phyloP scores from a whole-genome alignment of 2,797 vertebrate genomes.

The Philypnodon macrostomus region DNA sequence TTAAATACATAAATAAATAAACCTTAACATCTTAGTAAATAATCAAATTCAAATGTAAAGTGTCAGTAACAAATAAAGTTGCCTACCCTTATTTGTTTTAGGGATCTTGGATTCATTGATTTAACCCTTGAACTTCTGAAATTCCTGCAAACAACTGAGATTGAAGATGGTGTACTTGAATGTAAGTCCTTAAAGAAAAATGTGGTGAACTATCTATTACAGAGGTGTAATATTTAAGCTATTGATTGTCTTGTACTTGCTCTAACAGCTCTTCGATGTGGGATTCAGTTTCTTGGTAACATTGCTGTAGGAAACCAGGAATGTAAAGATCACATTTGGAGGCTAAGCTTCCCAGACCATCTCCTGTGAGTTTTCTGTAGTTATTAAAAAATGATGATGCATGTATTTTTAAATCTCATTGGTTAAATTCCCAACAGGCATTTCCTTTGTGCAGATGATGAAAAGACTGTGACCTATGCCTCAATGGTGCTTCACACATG shows the following conservation, averaged over 20 bases:
- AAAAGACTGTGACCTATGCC: conserved; percentile 82
- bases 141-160: conserved; percentile 43
- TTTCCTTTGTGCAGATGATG: conserved; percentile 80
- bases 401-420: neutral
- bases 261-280: conserved; percentile 74
- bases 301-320: conserved; percentile 77
- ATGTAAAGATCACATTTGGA: conserved; percentile 80
- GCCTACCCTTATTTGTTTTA: conserved; percentile 30
- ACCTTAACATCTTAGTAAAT: too few relatives aligned
- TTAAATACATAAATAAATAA: too few relatives aligned
- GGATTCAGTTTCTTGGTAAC: conserved; percentile 83
- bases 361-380: conserved; percentile 75
- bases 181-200: conserved; percentile 46
- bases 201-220: neutral
- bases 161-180: conserved; percentile 44
- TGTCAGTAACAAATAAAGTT: too few relatives aligned
- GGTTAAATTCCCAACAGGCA: conserved; percentile 65
- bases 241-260: neutral
- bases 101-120: conserved; percentile 70
- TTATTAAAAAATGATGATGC: too few relatives aligned
- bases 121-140: conserved; percentile 55
- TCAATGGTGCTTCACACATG: conserved; percentile 92
- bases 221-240: neutral
- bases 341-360: conserved; percentile 67
- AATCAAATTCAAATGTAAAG: too few relatives aligned